phyloP scores from a whole-genome alignment of 2,888 invertebrate genomes.

The Philhelius pedissequus region DNA sequence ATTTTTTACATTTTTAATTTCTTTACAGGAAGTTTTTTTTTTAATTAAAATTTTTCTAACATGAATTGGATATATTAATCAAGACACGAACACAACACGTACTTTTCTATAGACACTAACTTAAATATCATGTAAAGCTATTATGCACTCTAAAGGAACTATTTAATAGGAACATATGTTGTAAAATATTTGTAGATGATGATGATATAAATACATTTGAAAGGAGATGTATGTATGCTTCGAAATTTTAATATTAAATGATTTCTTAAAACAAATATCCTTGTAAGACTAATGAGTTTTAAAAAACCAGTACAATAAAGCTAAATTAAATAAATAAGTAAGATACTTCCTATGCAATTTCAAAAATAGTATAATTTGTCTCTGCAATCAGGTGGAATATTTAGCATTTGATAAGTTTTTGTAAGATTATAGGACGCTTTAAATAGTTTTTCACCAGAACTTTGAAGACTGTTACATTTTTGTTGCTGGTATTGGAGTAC shows the following conservation, averaged over 20 bases:
- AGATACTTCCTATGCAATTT: too few species aligned
- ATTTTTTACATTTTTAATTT: conserved; percentile 63
- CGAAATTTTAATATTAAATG: background rate
- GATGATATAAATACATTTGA: too few species aligned
- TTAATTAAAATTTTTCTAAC: background rate
- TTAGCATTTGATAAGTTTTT: too few species aligned
- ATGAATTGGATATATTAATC: background rate
- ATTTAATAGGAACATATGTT: background rate
- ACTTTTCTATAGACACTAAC: background rate
- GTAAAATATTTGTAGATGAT: background rate
- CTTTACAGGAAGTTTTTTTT: conserved; percentile 51
- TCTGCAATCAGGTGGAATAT: too few species aligned
- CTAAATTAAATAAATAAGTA: too few species aligned
- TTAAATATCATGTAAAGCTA: background rate
- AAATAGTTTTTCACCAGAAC: too few species aligned
- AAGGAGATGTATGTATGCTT: too few species aligned
- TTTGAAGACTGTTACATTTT: too few species aligned
- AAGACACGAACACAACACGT: background rate
- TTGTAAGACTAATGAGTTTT: background rate
- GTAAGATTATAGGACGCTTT: too few species aligned
- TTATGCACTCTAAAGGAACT: background rate
- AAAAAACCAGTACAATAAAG: too few species aligned
- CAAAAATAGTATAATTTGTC: too few species aligned
- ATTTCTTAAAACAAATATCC: background rate
- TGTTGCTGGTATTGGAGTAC: too few species aligned